These are phyloP conservation scores for Eurytoma californica DNA, from an alignment of 2,888 invertebrate genomes.

Conservation along the genomic window DNA sequence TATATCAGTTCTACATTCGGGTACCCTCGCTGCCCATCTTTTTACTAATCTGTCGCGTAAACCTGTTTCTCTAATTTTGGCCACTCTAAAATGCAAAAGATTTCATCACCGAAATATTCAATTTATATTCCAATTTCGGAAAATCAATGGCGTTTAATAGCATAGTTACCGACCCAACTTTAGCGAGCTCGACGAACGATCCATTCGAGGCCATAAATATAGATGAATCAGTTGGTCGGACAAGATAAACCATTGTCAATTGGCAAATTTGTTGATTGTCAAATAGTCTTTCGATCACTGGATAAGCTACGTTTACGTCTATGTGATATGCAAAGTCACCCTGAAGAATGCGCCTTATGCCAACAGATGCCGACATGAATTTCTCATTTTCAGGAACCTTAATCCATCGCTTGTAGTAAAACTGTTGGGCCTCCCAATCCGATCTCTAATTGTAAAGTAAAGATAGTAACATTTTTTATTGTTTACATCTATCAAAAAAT, in stretches of 20 bases:
- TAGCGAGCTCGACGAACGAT: conserved; percentile 67
- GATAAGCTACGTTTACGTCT: conserved; percentile 67
- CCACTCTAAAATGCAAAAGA: conserved; percentile 58
- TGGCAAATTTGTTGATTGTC: conserved; percentile 67
- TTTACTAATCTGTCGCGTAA: conserved; percentile 65
- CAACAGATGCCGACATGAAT: conserved; percentile 63
- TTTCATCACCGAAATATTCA: neutral
- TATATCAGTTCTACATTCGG: conserved; percentile 64
- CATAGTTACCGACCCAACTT: conserved; percentile 64
- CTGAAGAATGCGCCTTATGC: conserved; percentile 63
- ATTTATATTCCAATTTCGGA: no score
- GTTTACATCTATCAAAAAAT: no score
- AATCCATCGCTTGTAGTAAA: conserved; percentile 66
- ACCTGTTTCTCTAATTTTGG: conserved; percentile 65
- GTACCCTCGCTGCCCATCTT: conserved; percentile 66
- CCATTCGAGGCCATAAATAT: conserved; percentile 62
- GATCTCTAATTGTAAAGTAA: conserved; percentile 58
- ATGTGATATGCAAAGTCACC: conserved; percentile 70
- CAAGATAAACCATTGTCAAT: conserved; percentile 67
- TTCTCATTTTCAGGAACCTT: conserved; percentile 63
- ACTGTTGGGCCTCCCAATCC: conserved; percentile 65
- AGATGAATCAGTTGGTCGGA: conserved; percentile 57
- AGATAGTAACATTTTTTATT: no score
- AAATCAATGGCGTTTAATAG: no score
- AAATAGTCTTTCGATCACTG: conserved; percentile 65